phyloP scores from a whole-genome alignment of 2,113 vertebrate genomes.

The Syngnathus scovelli region DNA sequence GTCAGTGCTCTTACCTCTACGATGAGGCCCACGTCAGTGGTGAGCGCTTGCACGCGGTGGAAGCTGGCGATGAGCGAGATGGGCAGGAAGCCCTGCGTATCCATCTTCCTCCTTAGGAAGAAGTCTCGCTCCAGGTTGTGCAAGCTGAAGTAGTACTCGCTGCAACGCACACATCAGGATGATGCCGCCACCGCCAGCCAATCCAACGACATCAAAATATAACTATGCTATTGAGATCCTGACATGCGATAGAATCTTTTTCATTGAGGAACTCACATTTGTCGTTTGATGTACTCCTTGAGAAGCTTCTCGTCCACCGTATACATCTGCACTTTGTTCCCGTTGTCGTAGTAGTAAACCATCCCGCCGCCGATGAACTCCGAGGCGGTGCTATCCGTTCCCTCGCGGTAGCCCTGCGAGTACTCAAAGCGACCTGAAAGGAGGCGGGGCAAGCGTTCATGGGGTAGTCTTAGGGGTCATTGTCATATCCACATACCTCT shows the following conservation, averaged over 20 bases:
- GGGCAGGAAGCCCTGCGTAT: constrained; percentile 87
- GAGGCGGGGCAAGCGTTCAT: neutral
- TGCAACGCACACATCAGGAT: constrained; percentile 32
- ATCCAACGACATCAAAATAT: no score
- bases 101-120: constrained; percentile 96
- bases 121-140: constrained; percentile 96
- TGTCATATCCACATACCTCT: constrained; percentile 58
- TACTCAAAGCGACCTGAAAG: constrained; percentile 82
- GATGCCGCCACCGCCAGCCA: no score
- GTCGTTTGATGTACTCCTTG: constrained; percentile 93
- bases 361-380: constrained; percentile 78
- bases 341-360: constrained; percentile 92
- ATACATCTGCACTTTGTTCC: constrained; percentile 86
- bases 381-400: constrained; percentile 66
- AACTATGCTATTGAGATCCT: no score
- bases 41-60: constrained; percentile 89
- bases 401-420: constrained; percentile 75
- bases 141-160: constrained; percentile 97
- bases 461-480: neutral
- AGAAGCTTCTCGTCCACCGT: constrained; percentile 87
- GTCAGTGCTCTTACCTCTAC: constrained; percentile 77
- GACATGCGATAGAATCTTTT: no score
- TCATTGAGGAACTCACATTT: constrained; percentile 79
- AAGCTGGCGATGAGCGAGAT: constrained; percentile 91
- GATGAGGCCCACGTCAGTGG: constrained; percentile 85